Evolutionary conservation across 2,797 vertebrate species (phyloP), one percentile per base, ranked within the genome.

Genomic region (Parauchenoglanis punctatus): DNA sequence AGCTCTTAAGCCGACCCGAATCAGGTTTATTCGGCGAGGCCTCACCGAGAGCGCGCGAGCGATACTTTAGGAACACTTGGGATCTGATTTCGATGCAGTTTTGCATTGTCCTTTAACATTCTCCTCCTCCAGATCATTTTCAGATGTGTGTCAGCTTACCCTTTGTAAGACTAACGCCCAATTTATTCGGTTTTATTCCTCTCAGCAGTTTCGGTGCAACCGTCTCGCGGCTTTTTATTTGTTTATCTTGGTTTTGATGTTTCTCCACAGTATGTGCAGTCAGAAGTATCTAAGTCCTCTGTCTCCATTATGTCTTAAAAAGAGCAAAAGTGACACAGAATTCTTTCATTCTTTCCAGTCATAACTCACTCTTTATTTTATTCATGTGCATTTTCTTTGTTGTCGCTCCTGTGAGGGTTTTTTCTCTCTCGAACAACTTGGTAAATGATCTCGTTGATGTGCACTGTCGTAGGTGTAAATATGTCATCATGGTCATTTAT

Each of bases 131-230:
- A 92, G 88, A 89, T 91, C 90, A 90, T 93, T 93, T 95, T 93
- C 92, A 92, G 91, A 94, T 94, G 94, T 93, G 88, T 85, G 91
- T 93, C 86, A 89, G 93, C 91, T 92, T 91, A 93, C 90, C 90
- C 89, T 87, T 89, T 94, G 92, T 88, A 87, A 89, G 89, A 92
- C 90, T 87, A 93, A 92, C 91, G 87, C 88, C 93, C 93, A 93
- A 93, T 95, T 95, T 94, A 95, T 95, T 94, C 93, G 90, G 93
- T 94, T 95, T 93, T 90, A 88, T 92, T 95, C 91, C 90, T 91
- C 92, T 93, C 92, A 87, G 90, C 92, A 90, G 91, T 93, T 94
- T 88, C 90, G 88, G 87, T 90, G 91, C 93, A 92, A 92, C 93
- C 92, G 92, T 92, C 90, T 92, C 91, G 94, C 93, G 91, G 75